Conservation (phyloP, 2,888 invertebrate genomes). For the Megaustenia siamemsis region DNA sequence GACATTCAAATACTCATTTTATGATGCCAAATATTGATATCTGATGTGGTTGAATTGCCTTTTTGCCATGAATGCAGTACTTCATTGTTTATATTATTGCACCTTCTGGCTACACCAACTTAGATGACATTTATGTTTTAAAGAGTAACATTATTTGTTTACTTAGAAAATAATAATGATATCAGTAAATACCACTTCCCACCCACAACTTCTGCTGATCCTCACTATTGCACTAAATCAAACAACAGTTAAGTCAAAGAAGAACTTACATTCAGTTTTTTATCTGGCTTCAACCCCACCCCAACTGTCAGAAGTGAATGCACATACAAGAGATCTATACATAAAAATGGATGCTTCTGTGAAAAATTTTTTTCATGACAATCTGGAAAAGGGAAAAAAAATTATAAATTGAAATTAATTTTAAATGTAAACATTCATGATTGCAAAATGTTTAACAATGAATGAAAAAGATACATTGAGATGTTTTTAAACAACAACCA, state of each 20-base stretch:
- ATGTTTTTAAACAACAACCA: too few species aligned
- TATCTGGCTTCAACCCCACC: constrained; percentile 30
- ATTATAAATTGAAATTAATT: neutral
- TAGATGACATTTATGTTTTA: neutral
- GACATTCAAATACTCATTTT: too few species aligned
- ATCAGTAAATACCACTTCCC: too few species aligned
- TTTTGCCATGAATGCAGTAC: too few species aligned
- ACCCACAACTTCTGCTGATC: neutral
- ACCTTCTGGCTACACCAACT: neutral
- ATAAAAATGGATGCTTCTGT: constrained; percentile 40
- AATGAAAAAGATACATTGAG: too few species aligned
- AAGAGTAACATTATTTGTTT: neutral
- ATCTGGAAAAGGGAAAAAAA: constrained; percentile 42
- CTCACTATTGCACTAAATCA: neutral
- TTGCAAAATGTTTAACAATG: too few species aligned
- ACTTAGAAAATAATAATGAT: neutral
- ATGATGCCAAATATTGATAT: too few species aligned
- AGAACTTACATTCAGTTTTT: constrained; percentile 42
- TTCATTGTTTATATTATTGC: neutral
- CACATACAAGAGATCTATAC: constrained; percentile 52
- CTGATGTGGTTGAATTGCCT: too few species aligned
- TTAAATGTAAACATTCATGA: too few species aligned
- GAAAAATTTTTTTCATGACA: constrained; percentile 38
- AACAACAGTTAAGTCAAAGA: neutral
- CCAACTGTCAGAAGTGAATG: constrained; percentile 44